A percentile compares a stretch with the other conserved stretches of the same genome.
Evolutionary conservation across 2,888 invertebrate genomes (phyloP).

Genomic region (Tetramorium bicarinatum): DNA sequence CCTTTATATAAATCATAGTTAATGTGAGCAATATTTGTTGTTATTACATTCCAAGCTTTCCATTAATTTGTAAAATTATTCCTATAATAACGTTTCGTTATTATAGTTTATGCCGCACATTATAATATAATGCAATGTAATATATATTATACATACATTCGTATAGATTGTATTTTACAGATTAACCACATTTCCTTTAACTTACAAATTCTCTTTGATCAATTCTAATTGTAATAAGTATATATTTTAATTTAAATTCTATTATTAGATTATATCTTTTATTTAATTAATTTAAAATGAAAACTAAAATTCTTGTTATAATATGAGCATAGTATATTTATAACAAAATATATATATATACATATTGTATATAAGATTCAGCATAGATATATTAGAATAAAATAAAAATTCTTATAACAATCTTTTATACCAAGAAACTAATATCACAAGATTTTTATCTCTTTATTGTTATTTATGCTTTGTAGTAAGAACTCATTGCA

Average conservation of each 20-base stretch:
- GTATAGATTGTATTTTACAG: neutral
- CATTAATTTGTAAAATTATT: constrained; percentile 17
- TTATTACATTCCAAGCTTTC: constrained; percentile 10
- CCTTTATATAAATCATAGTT: neutral
- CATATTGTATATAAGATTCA: neutral
- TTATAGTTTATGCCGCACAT: neutral
- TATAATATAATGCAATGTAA: neutral
- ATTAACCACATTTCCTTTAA: neutral
- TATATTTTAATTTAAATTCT: neutral
- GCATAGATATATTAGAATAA: neutral
- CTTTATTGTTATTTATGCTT: neutral
- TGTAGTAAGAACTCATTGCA: neutral
- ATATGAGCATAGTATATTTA: neutral
- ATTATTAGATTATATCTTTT: neutral
- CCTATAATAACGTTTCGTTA: constrained; percentile 7
- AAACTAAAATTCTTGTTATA: neutral
- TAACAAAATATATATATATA: neutral
- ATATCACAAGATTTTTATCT: neutral
- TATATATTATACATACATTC: neutral
- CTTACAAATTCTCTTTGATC: neutral
- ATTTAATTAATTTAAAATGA: neutral
- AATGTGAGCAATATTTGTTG: neutral
- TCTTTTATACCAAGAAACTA: neutral
- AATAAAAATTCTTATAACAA: neutral
- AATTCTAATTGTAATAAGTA: neutral